A percentile compares a stretch with the other conserved stretches of the same genome.
Conservation (phyloP, 2,797 vertebrate genomes). For the Phaenicophaeus curvirostris region DNA sequence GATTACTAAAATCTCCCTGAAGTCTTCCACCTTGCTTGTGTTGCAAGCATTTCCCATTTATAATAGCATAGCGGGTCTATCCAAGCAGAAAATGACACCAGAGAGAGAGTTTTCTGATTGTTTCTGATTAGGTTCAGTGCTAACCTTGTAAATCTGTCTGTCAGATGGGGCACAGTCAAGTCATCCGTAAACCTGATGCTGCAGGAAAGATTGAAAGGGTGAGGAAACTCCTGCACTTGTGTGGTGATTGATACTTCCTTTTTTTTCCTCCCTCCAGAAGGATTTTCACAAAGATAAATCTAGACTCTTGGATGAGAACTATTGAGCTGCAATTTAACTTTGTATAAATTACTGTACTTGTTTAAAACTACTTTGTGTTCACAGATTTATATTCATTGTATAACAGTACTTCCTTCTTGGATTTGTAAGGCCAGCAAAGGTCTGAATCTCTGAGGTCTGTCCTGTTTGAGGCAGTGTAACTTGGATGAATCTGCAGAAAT, state of each 20-base stretch:
- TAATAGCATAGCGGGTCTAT: constrained; percentile 24
- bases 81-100: constrained; percentile 57
- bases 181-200: background rate
- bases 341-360: background rate
- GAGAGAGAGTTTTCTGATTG: constrained; percentile 48
- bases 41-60: constrained; percentile 32
- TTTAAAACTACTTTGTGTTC: background rate
- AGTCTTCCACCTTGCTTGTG: constrained; percentile 23
- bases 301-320: background rate
- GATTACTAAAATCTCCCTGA: constrained; percentile 44
- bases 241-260: background rate
- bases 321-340: background rate
- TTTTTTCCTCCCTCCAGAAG: background rate
- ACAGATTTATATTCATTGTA: background rate
- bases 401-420: background rate
- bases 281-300: background rate
- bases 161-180: background rate
- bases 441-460: background rate
- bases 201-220: background rate
- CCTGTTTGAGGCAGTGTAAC: background rate
- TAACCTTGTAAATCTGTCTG: constrained; percentile 52
- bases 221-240: background rate
- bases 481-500: background rate
- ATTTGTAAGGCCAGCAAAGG: background rate
- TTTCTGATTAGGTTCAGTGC: constrained; percentile 50